Base-by-base conservation (phyloP, 2,113 vertebrate species). In the Isichthys henryi region DNA sequence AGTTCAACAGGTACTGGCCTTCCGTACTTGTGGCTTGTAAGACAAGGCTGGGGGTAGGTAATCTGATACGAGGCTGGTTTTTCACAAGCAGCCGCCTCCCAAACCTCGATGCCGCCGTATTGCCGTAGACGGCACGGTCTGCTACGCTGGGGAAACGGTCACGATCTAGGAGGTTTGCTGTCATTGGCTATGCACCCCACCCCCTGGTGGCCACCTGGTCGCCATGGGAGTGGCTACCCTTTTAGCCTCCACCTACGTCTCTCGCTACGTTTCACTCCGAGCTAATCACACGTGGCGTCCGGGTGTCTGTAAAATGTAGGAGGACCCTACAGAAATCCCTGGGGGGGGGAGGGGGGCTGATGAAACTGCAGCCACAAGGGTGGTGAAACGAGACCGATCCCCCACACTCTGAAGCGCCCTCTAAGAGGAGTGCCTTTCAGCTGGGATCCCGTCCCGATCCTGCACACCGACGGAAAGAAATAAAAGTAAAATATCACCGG, bases 281-380 rank as follows among this genome's bases (percentile, higher is more conserved):
- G 88, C 77, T 89, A 91, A 91, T 90, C 90, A 49, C 86, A 90
- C 77, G 82, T 88, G 90, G 88, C 91, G 80, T 91, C 91, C 77
- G 56, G 27, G 86, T 45, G 66, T 88, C 90, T 90, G 87, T 74
- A 80, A 90, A 90, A 90, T 58, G 48, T 58, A 35, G 85, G 56
- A 56, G 83, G 80, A 70, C 11, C 62, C 62, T 11, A 31, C 9
- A 11, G 74, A n/a, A 58, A 90, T 43, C 74, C 74, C 74, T 39
- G 35, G 50, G 52, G 88, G 86, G 70, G 49, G n/a, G 46, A n/a
- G n/a, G 17, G n/a, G 53, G 86, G 5, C 7, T 21, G 86, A 27
- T 66, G n/a, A 66, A 66, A 31, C 31, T 39, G 70, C 70, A 35
- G 70, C 35, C 70, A 13, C 70, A 17, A 77, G 31, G 31, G 31